Conservation (phyloP, 1,140 invertebrate species). For the Conopomorpha cramerella region DNA sequence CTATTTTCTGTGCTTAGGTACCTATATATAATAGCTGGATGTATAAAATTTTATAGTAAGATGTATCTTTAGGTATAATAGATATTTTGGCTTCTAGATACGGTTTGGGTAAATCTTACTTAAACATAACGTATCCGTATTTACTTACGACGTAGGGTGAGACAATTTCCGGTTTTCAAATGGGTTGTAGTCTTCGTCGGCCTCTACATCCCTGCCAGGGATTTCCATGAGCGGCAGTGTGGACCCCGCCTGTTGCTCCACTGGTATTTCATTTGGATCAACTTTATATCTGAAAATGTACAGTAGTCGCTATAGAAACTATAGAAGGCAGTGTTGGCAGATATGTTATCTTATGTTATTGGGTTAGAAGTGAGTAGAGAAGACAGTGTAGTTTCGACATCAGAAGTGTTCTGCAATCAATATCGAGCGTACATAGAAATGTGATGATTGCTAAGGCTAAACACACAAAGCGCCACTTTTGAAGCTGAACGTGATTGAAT, state of each 20-base stretch:
- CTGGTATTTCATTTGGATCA: slow-evolving; percentile 77
- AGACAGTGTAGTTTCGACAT: slow-evolving; percentile 37
- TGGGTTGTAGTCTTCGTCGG: slow-evolving; percentile 78
- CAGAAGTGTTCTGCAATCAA: slow-evolving; percentile 18
- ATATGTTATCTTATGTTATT: slow-evolving; percentile 16
- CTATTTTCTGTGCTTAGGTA: too few relatives aligned
- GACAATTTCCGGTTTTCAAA: slow-evolving; percentile 78
- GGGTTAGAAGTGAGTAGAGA: slow-evolving; percentile 45
- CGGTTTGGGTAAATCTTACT: too few relatives aligned
- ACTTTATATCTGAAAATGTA: slow-evolving; percentile 83
- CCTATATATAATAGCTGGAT: too few relatives aligned
- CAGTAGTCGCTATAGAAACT: too few relatives aligned
- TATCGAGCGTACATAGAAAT: slow-evolving; percentile 29
- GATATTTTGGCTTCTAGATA: too few relatives aligned
- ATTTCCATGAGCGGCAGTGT: slow-evolving; percentile 78
- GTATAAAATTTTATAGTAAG: too few relatives aligned
- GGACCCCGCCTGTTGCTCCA: slow-evolving; percentile 77
- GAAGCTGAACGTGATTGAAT: slow-evolving; percentile 27
- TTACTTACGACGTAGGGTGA: slow-evolving; percentile 81
- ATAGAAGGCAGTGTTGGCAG: slow-evolving; percentile 39
- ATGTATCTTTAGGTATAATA: too few relatives aligned
- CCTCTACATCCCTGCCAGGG: slow-evolving; percentile 68
- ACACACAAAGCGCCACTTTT: slow-evolving; percentile 44
- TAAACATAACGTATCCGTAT: too few relatives aligned
- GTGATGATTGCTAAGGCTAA: slow-evolving; percentile 30